Conservation (phyloP, 2,797 vertebrate genomes). For the Hipposideros larvatus region DNA sequence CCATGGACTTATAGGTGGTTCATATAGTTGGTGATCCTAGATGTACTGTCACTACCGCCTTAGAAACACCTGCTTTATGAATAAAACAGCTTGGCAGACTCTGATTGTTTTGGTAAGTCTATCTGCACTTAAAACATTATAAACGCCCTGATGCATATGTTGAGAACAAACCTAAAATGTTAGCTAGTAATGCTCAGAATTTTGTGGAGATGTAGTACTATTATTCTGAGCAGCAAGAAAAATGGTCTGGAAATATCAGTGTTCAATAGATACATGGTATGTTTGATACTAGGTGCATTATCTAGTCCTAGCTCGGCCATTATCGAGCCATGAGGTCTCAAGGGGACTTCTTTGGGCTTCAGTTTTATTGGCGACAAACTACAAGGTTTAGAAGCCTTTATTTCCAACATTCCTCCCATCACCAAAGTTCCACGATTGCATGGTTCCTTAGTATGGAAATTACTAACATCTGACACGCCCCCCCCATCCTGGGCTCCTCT, state of each 20-base stretch:
- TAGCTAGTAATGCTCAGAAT: not conserved
- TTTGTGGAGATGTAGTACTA: not conserved
- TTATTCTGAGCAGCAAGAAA: not conserved
- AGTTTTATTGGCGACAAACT: not conserved
- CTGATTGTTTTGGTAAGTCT: not conserved
- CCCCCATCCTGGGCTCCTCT: not conserved
- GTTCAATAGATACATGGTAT: not conserved
- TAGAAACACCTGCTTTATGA: not conserved
- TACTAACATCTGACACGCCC: not conserved
- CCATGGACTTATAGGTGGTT: not conserved
- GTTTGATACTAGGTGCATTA: not conserved
- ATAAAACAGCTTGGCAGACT: conserved; percentile 16
- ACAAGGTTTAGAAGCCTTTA: not conserved
- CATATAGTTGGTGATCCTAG: not conserved
- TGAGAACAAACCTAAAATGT: conserved; percentile 51
- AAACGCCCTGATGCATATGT: not conserved
- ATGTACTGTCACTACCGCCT: not conserved
- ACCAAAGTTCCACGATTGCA: not conserved
- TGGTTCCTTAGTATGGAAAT: not conserved
- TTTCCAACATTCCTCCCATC: not conserved
- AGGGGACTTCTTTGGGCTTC: not conserved
- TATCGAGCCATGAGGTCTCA: not conserved
- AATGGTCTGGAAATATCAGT: not conserved
- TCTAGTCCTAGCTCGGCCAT: not conserved
- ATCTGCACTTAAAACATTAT: not conserved